phyloP scores from a whole-genome alignment of 2,888 invertebrate genomes.

The Lacanobia oleracea region DNA sequence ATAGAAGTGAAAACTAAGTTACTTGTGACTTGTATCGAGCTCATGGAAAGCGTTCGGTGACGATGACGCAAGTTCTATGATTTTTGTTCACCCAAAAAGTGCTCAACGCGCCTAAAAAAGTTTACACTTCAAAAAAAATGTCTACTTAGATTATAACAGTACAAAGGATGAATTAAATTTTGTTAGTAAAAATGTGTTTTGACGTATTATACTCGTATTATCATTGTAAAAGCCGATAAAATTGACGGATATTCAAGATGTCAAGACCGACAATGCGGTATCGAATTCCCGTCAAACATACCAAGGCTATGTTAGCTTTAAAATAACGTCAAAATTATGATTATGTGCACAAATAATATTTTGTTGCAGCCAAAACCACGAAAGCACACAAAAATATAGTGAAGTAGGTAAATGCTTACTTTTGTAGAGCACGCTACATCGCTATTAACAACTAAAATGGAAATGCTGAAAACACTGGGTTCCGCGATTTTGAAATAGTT shows the following conservation, averaged over 20 bases:
- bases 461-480: constrained; percentile 25
- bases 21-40: too few species aligned
- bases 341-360: constrained; percentile 45
- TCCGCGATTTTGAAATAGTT: constrained; percentile 15
- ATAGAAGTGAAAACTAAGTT: too few species aligned
- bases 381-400: constrained; percentile 52
- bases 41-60: too few species aligned
- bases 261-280: constrained; percentile 15
- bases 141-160: too few species aligned
- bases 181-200: neutral
- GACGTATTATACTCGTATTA: too few species aligned
- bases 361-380: constrained; percentile 52
- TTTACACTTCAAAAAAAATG: too few species aligned
- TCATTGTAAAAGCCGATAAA: neutral
- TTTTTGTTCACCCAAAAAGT: too few species aligned
- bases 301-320: constrained; percentile 41
- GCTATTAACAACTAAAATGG: constrained; percentile 53
- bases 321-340: constrained; percentile 50
- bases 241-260: neutral
- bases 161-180: neutral
- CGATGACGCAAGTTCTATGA: too few species aligned
- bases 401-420: constrained; percentile 69
- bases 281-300: constrained; percentile 40
- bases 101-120: too few species aligned
- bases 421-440: constrained; percentile 62